A percentile compares a stretch with the other conserved stretches of the same genome.
phyloP scores from a whole-genome alignment of 2,797 vertebrate species.

The Aythya fuligula region DNA sequence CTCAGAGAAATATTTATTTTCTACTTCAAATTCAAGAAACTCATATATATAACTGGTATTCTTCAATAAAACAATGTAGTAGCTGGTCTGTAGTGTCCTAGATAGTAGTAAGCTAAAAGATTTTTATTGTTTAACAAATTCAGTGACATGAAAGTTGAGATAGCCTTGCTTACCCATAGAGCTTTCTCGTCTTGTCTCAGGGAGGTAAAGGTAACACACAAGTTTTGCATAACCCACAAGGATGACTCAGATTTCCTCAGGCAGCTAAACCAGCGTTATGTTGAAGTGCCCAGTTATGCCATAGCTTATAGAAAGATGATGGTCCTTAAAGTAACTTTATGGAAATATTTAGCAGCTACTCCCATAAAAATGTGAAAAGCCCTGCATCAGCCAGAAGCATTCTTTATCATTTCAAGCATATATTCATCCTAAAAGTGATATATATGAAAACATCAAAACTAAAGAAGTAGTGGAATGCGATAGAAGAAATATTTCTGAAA shows the following conservation, averaged over 20 bases:
- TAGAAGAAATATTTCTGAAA: background rate
- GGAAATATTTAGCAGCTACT: slow-evolving; percentile 22
- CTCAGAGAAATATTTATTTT: slow-evolving; percentile 11
- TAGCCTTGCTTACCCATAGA: background rate
- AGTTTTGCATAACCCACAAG: background rate
- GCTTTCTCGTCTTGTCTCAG: background rate
- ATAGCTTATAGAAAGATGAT: slow-evolving; percentile 26
- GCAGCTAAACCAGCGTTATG: background rate
- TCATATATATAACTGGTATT: background rate
- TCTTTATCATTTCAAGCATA: background rate
- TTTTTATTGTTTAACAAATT: background rate
- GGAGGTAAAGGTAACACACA: background rate
- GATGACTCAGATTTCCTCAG: slow-evolving; percentile 16
- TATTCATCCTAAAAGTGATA: background rate
- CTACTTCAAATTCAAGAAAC: slow-evolving; percentile 34
- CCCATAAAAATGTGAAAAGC: background rate
- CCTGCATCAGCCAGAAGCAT: background rate
- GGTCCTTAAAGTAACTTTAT: slow-evolving; percentile 3
- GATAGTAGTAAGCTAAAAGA: background rate
- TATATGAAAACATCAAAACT: background rate
- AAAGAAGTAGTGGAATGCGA: background rate
- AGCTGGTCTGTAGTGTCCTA: background rate
- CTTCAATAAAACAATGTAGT: background rate
- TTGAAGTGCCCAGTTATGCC: background rate
- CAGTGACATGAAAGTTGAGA: background rate